Base-by-base conservation (phyloP, 2,888 invertebrate species). In the Lycia hirtaria region DNA sequence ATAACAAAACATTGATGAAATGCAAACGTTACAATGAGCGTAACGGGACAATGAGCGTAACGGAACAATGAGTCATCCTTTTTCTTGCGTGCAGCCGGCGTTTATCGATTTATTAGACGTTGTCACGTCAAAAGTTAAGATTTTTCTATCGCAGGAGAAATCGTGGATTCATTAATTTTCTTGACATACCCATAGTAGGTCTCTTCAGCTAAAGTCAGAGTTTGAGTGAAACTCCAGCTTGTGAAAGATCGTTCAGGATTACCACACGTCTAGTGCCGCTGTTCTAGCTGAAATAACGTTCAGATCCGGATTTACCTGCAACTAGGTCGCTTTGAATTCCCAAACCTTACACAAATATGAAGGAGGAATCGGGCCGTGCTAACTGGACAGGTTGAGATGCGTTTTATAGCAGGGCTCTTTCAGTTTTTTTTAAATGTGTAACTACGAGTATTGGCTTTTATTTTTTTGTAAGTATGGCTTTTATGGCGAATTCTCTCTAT, bases 251-350 rank as follows among this genome's bases (percentile, higher is more conserved):
- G 58, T 40, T 43, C 49, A 37, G 65, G 67, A 69, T 72, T 68
- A 71, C 62, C 60, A 54, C 60, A 65, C 56, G 56, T 60, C 73
- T 65, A 67, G 60, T 33, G 56, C 58, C 55, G 45, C 45, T 52
- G 58, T 58, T 62, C 54, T 63, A 64, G 60, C 56, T 56, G 33
- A 58, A 51, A 53, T 50, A 61, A 53, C 41, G 38, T 32, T 19
- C 37, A 38, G 30, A 49, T 44, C 47, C 30, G 22, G 41, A 26
- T 53, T 30, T 50, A 45, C 41, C 43, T 41, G 37, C 32, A 49
- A 50, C 44, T 56, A 19, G 56, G 49, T 43, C 56, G 49, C 49
- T 50, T 56, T 49, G 49, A 49, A 55, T 44, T 56, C 48, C 37
- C 37, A 32, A 56, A 56, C 24, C 43, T 49, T 20, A 41, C 12